A percentile compares a stretch with the other conserved stretches of the same genome.
Evolutionary conservation across 1,140 invertebrate species (phyloP).

Genomic region (Mercenaria mercenaria): DNA sequence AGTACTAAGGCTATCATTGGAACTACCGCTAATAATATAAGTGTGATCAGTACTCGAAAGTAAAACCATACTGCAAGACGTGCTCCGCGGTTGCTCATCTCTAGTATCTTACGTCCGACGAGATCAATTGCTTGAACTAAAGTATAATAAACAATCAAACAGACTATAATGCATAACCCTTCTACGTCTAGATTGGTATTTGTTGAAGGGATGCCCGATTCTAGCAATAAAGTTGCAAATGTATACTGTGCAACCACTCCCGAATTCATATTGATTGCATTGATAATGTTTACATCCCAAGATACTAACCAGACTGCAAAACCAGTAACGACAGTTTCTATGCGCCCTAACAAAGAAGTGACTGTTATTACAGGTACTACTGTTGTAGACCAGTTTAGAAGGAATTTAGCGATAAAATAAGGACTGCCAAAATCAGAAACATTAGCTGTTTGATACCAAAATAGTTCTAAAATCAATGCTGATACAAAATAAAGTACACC

Average conservation of each 20-base stretch:
- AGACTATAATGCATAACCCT: background rate
- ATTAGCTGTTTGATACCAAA: background rate
- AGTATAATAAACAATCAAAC: background rate
- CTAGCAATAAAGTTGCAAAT: background rate
- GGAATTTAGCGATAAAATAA: background rate
- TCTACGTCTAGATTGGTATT: background rate
- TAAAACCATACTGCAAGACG: too few species aligned
- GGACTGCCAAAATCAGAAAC: background rate
- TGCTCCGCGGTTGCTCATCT: background rate
- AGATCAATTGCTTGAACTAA: background rate
- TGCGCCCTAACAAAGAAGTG: background rate
- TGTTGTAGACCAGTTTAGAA: background rate
- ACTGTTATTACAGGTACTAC: background rate
- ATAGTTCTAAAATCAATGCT: background rate
- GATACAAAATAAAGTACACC: background rate
- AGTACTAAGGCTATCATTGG: too few species aligned
- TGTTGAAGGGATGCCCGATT: background rate
- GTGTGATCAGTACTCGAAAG: too few species aligned
- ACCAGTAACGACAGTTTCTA: background rate
- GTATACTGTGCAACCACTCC: background rate
- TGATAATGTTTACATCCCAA: background rate
- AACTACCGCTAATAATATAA: too few species aligned
- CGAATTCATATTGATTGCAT: background rate
- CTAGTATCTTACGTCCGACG: background rate
- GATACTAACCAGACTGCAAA: background rate